These are phyloP conservation scores for Alauda arvensis DNA, from an alignment of 2,797 vertebrate species.

Conservation along the genomic window DNA sequence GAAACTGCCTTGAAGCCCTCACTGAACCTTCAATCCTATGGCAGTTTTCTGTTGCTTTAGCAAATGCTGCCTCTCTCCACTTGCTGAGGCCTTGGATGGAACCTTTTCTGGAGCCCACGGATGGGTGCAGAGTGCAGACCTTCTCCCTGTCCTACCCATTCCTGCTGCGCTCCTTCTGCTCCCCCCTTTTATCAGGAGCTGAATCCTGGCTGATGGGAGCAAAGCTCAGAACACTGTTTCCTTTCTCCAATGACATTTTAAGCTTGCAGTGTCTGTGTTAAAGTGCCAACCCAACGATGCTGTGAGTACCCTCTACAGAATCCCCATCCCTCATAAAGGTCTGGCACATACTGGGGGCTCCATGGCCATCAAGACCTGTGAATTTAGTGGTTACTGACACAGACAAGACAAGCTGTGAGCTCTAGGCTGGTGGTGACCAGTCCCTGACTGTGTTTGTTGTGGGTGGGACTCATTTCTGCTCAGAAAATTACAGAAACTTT, in stretches of 20 bases:
- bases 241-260: background rate
- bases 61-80: background rate
- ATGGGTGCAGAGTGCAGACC: background rate
- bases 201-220: background rate
- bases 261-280: accelerated
- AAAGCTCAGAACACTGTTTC: background rate
- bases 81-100: accelerated
- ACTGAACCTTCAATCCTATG: background rate
- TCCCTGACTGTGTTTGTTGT: background rate
- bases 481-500: background rate
- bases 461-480: background rate
- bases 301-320: background rate
- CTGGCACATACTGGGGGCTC: background rate
- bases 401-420: background rate
- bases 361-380: accelerated
- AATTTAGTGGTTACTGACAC: background rate
- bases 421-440: background rate
- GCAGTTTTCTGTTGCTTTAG: background rate
- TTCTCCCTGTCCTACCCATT: background rate
- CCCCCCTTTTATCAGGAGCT: background rate
- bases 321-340: background rate
- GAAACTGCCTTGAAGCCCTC: background rate
- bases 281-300: background rate
- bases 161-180: background rate
- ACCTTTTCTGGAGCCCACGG: accelerated